Evolutionary conservation across 35 echinoderm and acorn worm species (phyloP), one percentile per base, ranked within the genome.

Genomic region (Chiridota heheva): DNA sequence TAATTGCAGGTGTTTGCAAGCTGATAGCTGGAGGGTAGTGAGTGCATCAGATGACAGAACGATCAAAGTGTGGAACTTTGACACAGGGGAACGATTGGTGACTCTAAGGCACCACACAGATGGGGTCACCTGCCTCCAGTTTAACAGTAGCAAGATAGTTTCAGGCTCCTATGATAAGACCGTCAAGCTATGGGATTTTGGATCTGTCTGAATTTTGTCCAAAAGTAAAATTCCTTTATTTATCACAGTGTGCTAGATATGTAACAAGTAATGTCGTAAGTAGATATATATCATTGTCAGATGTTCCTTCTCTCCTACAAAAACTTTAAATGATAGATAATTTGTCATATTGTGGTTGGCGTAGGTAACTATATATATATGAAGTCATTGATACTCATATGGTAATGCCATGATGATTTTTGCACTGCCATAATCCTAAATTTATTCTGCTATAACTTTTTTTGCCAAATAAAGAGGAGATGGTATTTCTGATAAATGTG

Each of bases 91-190:
- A 67, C 69, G 93, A 24, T 58, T 96, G 42, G 87, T 96, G 12
- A 96, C 93, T 6, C 77, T 96, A 18, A 67, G 84, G 44, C 88
- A 96, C 59, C 93, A 96, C 58, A 80, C 77, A 26, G 93, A 96
- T 65, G 93, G 93, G 1, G 93, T 96, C 26, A 96, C 93, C 2
- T 96, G 93, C 81, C 84, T 96, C 0, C 93, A 96, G 45, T 96
- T 96, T 45, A 96, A 96, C 45, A 90, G 89, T 55, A 90, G 87
- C 56, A 96, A 90, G 58, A 96, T 96, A 69, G 93, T 96, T 0
- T 96, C 93, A 24, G 93, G 93, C 26, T 96, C 93, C 0, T 96
- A 96, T 68, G 93, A 96, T 29, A 96, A 90, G 58, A 96, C 93
- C 1, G 93, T 96, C 16, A 90, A 90, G 42, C 84, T 96, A 0